phyloP scores from a whole-genome alignment of 2,113 vertebrate genomes.

The Heloderma charlesbogerti region DNA sequence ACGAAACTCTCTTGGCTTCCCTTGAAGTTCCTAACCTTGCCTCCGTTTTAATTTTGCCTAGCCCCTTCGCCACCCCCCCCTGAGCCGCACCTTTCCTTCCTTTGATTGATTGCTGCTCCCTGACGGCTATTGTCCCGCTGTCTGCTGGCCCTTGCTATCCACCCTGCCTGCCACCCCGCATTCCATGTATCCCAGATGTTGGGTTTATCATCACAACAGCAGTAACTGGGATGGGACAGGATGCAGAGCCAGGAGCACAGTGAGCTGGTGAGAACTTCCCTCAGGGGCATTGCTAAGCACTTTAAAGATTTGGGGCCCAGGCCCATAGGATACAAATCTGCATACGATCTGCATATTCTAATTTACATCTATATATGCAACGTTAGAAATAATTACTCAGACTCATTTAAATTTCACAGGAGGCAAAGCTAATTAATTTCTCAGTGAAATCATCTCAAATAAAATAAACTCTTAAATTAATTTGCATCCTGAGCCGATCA shows the following conservation, averaged over 20 bases:
- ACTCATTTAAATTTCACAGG: too few species aligned
- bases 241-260: neutral
- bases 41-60: neutral
- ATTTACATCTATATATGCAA: too few species aligned
- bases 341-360: too few species aligned
- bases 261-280: neutral
- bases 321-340: too few species aligned
- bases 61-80: too few species aligned
- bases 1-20: neutral
- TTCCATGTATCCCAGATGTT: neutral
- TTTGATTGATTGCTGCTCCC: neutral
- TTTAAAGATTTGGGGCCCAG: too few species aligned
- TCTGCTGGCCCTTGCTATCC: neutral
- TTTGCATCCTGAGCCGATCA: too few species aligned
- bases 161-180: neutral
- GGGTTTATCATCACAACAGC: neutral
- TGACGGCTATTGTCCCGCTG: neutral
- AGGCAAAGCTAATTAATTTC: too few species aligned
- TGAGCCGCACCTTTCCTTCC: neutral
- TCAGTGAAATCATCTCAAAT: too few species aligned
- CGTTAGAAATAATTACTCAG: too few species aligned
- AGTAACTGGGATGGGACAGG: neutral
- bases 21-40: neutral
- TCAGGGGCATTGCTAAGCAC: too few species aligned
- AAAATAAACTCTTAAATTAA: too few species aligned